These are phyloP conservation scores for Deroplatys truncata DNA, from an alignment of 2,888 invertebrate genomes.

Conservation along the genomic window DNA sequence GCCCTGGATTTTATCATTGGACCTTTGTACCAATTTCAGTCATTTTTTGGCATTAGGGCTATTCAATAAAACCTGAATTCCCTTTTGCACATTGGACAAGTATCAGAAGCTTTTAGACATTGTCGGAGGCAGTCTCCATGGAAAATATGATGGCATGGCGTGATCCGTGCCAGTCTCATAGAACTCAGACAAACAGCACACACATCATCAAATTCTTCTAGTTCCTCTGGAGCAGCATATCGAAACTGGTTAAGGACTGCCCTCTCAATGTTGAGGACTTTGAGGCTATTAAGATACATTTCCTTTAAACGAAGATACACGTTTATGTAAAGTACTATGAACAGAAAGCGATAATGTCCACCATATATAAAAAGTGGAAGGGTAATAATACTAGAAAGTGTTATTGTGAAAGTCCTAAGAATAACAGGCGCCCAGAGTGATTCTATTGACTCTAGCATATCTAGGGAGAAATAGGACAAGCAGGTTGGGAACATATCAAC, in stretches of 20 bases:
- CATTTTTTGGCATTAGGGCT: not conserved
- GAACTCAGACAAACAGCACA: constrained; percentile 71
- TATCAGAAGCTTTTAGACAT: constrained; percentile 64
- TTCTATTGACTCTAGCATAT: constrained; percentile 67
- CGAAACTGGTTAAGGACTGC: constrained; percentile 51
- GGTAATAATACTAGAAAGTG: constrained; percentile 54
- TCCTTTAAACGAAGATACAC: constrained; percentile 63
- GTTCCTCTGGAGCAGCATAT: constrained; percentile 61
- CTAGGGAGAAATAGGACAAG: constrained; percentile 56
- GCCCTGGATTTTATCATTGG: not conserved
- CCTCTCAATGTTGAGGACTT: constrained; percentile 55
- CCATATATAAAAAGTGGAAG: constrained; percentile 48
- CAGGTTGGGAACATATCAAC: constrained; percentile 60
- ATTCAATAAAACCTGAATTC: constrained; percentile 50
- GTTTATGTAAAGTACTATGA: constrained; percentile 59
- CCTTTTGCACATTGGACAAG: constrained; percentile 73
- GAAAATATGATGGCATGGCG: constrained; percentile 76
- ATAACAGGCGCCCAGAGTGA: constrained; percentile 64
- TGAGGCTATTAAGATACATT: constrained; percentile 53
- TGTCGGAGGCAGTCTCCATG: constrained; percentile 71
- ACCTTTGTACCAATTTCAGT: not conserved
- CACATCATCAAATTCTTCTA: constrained; percentile 67
- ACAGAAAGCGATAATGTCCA: constrained; percentile 55
- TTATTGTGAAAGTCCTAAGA: constrained; percentile 56
- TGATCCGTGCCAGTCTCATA: constrained; percentile 68